A percentile compares a stretch with the other conserved stretches of the same genome.
phyloP scores from a whole-genome alignment of 1,140 invertebrate species.

The Drosophila truncata region DNA sequence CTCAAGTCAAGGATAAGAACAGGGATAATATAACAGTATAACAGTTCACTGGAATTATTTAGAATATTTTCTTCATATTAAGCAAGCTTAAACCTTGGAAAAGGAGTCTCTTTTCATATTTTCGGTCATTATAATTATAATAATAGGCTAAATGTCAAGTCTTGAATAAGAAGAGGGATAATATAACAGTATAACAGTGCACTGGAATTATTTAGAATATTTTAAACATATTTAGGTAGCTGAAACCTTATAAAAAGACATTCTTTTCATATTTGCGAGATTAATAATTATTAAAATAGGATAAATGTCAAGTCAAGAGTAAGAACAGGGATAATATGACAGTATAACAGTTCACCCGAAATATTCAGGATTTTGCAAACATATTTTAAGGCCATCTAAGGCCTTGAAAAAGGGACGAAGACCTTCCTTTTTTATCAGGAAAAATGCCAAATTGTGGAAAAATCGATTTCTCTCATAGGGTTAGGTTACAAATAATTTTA shows the following conservation, averaged over 20 bases:
- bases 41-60: too few relatives aligned
- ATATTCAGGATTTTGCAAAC: not conserved
- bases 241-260: not conserved
- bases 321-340: not conserved
- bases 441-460: not conserved
- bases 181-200: constrained; percentile 6
- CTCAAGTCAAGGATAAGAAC: too few relatives aligned
- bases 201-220: not conserved
- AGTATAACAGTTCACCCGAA: not conserved
- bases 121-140: too few relatives aligned
- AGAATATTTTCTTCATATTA: too few relatives aligned
- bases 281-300: too few relatives aligned
- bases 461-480: not conserved
- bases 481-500: too few relatives aligned
- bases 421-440: not conserved
- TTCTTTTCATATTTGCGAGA: too few relatives aligned
- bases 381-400: not conserved
- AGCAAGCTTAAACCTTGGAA: too few relatives aligned
- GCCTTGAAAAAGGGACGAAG: not conserved
- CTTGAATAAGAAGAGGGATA: too few relatives aligned
- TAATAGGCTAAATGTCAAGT: too few relatives aligned
- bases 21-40: constrained; percentile 5
- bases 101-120: too few relatives aligned
- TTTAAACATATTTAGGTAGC: not conserved
- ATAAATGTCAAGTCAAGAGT: too few relatives aligned